Evolutionary conservation across 2,888 invertebrate genomes (phyloP), one percentile per base, ranked within the genome.

Genomic region (Alitta virens): DNA sequence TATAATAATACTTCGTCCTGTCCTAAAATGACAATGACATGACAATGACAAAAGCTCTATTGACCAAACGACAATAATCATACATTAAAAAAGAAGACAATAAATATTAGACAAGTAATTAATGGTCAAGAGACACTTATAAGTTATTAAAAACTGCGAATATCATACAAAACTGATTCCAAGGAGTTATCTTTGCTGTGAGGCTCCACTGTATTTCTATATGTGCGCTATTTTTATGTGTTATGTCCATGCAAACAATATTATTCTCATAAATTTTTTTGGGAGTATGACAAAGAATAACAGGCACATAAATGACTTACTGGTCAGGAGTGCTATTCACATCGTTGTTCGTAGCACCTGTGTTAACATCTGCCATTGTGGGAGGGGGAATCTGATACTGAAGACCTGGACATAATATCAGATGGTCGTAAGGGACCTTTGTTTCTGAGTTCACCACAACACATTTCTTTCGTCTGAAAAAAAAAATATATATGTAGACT

Each of bases 381-480:
- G 81, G 81, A 43, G 71, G 68, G 2, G 78, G 77, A 3, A 74
- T 63, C 61, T 76, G 75, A 66, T 78, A 82, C 70, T 82, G 82
- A 49, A 69, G 69, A 3, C 82, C 82, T 0, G 78, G 78, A 63
- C 77, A 71, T 23, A 82, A 65, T 7, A 82, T 71, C 42, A 82
- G 70, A 62, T 82, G 79, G 69, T 82, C 82, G 63, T 80, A 82
- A 2, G 81, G 79, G 5, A 82, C 77, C 12, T 73, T 50, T 0
- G 72, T 66, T n/a, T 60, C 66, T n/a, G 68, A 68, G 63, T 79
- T 74, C n/a, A 82, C 78, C 23, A 71, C 67, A 16, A 81, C 76
- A 54, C 72, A 66, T 64, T 81, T 82, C 71, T 76, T 77, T 43
- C 76, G 75, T 60, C 81, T 77, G 67, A n/a, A 27, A 50, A 1